These are phyloP conservation scores for Leucophenga varia DNA, from an alignment of 1,140 invertebrate genomes.

Conservation along the genomic window DNA sequence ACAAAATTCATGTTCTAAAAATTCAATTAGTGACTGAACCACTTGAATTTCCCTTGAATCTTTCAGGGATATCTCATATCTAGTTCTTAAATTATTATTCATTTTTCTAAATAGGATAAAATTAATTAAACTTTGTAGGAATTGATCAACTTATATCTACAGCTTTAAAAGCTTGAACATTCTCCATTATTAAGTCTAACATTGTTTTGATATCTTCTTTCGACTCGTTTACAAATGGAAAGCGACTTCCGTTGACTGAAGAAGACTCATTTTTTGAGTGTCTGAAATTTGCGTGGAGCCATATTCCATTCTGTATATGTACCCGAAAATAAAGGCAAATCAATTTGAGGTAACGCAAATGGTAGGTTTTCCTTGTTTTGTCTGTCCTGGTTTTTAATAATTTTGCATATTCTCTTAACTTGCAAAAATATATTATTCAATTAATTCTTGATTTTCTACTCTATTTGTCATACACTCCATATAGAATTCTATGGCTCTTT, in stretches of 20 bases:
- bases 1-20: conserved; percentile 2
- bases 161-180: background rate
- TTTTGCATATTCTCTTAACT: too few relatives aligned
- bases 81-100: background rate
- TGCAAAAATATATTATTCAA: too few relatives aligned
- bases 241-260: background rate
- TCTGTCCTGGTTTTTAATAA: too few relatives aligned
- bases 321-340: background rate
- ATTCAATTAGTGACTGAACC: background rate
- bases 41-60: background rate
- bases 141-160: background rate
- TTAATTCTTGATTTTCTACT: too few relatives aligned
- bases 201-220: background rate
- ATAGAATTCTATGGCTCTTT: too few relatives aligned
- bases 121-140: background rate
- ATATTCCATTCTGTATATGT: background rate
- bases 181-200: background rate
- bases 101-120: conserved; percentile 1
- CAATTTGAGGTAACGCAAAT: background rate
- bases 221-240: background rate
- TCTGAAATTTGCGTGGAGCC: background rate
- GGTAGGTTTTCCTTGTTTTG: too few relatives aligned
- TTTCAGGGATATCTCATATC: background rate
- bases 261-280: conserved; percentile 2
- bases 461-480: too few relatives aligned